Percentiles rank a stretch among this genome's conserved stretches.
Conservation (phyloP, 1,140 invertebrate species). For the Lucilia sericata region DNA sequence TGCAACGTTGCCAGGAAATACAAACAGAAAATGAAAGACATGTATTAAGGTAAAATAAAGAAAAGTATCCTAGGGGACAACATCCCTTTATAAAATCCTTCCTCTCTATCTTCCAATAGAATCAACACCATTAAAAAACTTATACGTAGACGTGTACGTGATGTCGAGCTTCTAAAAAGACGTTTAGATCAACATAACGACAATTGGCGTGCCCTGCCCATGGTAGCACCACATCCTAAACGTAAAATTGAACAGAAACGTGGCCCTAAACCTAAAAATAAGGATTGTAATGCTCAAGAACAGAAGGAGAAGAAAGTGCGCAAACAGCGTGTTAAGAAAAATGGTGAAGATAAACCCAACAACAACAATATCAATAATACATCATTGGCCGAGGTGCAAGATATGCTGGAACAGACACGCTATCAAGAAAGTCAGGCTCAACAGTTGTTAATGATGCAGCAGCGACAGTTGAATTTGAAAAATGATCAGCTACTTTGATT, state of each 20-base stretch:
- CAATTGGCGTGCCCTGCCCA: constrained; percentile 61
- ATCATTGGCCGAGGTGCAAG: neutral
- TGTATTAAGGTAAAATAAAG: constrained; percentile 56
- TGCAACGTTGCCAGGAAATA: constrained; percentile 58
- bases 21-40: constrained; percentile 63
- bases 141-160: constrained; percentile 53
- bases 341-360: constrained; percentile 26
- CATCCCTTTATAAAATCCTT: neutral
- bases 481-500: constrained; percentile 35
- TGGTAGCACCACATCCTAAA: constrained; percentile 61
- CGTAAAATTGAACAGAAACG: constrained; percentile 62
- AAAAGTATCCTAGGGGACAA: too few relatives aligned
- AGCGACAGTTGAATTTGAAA: constrained; percentile 48
- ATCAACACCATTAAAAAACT: constrained; percentile 62
- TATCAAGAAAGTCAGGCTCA: constrained; percentile 36
- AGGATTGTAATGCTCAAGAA: constrained; percentile 19
- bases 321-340: constrained; percentile 55
- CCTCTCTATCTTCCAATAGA: constrained; percentile 45
- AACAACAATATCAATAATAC: neutral
- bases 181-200: constrained; percentile 62
- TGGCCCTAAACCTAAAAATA: constrained; percentile 62
- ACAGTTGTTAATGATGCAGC: constrained; percentile 50
- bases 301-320: constrained; percentile 46
- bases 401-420: constrained; percentile 44
- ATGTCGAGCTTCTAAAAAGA: constrained; percentile 60